phyloP scores from a whole-genome alignment of 2,888 invertebrate genomes.

The Chelonus formosanus region DNA sequence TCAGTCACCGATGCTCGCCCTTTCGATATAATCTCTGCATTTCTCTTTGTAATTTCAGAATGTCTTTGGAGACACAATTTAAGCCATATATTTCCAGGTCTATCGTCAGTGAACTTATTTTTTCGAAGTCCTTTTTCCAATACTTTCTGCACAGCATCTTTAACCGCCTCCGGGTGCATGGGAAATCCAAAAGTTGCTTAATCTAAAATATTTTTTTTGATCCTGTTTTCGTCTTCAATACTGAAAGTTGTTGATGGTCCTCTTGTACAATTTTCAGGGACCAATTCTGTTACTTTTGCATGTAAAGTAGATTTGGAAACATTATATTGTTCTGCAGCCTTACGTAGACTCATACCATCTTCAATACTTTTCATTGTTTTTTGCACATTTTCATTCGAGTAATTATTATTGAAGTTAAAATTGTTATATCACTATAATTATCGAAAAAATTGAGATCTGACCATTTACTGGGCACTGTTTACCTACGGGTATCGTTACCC shows the following conservation, averaged over 20 bases:
- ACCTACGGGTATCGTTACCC: too few relatives aligned
- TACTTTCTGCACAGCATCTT: conserved; percentile 43
- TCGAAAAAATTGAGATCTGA: too few relatives aligned
- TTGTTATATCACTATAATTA: too few relatives aligned
- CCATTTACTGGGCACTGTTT: too few relatives aligned
- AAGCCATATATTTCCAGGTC: conserved; percentile 49
- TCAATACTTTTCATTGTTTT: background rate
- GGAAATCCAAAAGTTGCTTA: conserved; percentile 46
- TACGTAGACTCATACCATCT: background rate
- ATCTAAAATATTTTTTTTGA: conserved; percentile 41
- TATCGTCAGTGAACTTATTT: conserved; percentile 43
- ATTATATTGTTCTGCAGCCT: background rate
- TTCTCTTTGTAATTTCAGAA: conserved; percentile 43
- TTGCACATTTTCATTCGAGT: background rate
- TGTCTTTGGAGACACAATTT: conserved; percentile 47
- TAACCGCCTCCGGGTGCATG: conserved; percentile 46
- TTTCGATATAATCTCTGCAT: conserved; percentile 46
- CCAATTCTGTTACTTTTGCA: conserved; percentile 33
- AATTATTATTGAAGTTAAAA: background rate
- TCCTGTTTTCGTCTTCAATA: conserved; percentile 35
- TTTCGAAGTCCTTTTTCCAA: conserved; percentile 33
- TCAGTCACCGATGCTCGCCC: conserved; percentile 45
- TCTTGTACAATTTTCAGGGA: conserved; percentile 32
- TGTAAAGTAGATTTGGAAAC: background rate
- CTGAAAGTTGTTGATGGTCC: background rate